Base-by-base conservation (phyloP, 2,888 invertebrate genomes). In the Morpho deidamia region DNA sequence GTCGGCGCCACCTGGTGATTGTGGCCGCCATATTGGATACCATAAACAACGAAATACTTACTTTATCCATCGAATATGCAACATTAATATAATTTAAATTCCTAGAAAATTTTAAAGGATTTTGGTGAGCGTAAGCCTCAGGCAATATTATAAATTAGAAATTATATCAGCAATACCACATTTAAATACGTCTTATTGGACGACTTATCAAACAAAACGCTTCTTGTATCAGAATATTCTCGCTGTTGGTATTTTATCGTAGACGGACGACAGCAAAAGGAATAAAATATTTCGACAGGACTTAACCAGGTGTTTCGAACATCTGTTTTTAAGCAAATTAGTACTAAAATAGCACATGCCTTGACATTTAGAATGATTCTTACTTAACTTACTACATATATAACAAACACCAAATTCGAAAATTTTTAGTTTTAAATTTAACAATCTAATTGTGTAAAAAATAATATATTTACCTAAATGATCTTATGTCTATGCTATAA, bases 211-310 rank as follows among this genome's bases (percentile, higher is more conserved):
- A 5, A 57, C 51, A 51, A 58, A 53, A 7, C 39, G 39, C 37
- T 56, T 34, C 34, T 42, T 56, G 56, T 58, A 55, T 61, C 56
- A 51, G 52, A 56, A 53, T 57, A 62, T 61, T 56, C 56, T 57
- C 53, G 58, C 55, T 55, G 55, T 58, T 52, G 50, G 58, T 59
- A 63, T 59, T 64, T 61, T 65, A 64, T 65, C 60, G 60, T 55
- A 49, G 44, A 14, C 12, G 34, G 54, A 53, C 58, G 53, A 54
- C 58, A 46, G 49, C 54, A 65, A 63, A 67, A 64, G 61, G 58
- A 59, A 61, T 57, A 61, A 63, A 59, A 62, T 61, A 62, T 63
- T 66, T 67, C 59, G 66, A 66, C 61, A 62, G 52, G 59, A 50
- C 57, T 58, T 48, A 55, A 58, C 61, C 66, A 66, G 67, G 63